Percentiles rank a stretch among this genome's conserved stretches.
Conservation (phyloP, 2,113 vertebrate genomes). For the Peromyscus leucopus region DNA sequence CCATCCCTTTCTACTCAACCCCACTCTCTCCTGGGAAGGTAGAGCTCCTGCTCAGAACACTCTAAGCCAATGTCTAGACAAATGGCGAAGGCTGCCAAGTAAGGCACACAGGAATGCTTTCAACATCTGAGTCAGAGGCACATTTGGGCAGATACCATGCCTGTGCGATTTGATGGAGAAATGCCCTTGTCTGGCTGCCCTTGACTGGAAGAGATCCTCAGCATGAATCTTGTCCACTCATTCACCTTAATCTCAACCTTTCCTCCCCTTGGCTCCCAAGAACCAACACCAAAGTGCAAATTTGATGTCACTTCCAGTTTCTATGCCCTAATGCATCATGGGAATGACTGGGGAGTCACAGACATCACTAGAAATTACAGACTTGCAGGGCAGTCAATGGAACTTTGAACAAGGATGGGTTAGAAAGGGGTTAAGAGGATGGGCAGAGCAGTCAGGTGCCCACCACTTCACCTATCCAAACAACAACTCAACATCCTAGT, state of each 20-base stretch:
- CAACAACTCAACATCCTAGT: not conserved
- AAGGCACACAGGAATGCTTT: fast-evolving
- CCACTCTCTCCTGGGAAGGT: not conserved
- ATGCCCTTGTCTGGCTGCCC: fast-evolving
- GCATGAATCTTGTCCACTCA: too few species aligned
- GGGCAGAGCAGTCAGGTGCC: fast-evolving
- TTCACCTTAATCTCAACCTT: not conserved
- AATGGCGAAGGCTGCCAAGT: not conserved
- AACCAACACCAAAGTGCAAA: not conserved
- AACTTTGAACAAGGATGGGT: not conserved
- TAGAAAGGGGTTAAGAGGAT: not conserved
- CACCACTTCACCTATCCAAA: too few species aligned
- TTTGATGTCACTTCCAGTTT: not conserved
- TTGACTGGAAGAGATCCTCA: not conserved
- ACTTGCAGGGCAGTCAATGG: not conserved
- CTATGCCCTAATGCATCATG: not conserved
- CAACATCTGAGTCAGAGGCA: not conserved
- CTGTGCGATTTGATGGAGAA: fast-evolving
- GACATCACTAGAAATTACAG: not conserved
- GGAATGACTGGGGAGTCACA: not conserved
- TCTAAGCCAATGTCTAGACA: not conserved
- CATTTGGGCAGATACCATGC: not conserved
- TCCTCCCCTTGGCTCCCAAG: not conserved
- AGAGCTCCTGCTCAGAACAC: not conserved
- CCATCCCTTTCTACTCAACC: fast-evolving